Evolutionary conservation across 2,113 vertebrate species (phyloP).

Genomic region (Psilopsiagon aymara): DNA sequence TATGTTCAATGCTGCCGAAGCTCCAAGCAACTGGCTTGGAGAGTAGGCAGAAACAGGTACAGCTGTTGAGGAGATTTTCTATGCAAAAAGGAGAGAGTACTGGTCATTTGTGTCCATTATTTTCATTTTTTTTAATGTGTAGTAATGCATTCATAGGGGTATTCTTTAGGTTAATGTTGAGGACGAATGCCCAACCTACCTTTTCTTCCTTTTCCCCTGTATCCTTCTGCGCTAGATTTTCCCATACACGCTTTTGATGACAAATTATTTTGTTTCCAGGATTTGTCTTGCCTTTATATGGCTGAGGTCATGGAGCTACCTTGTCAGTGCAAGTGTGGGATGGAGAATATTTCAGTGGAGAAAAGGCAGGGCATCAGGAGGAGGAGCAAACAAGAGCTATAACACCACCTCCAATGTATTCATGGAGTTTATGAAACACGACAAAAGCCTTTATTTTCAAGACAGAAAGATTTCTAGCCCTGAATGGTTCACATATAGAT

Average conservation of each 20-base stretch:
- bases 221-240: not conserved
- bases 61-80: not conserved
- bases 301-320: not conserved
- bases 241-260: not conserved
- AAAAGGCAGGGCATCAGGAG: not conserved
- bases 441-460: not conserved
- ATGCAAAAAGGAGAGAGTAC: not conserved
- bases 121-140: not conserved
- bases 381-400: not conserved
- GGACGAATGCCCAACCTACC: not conserved
- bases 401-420: not conserved
- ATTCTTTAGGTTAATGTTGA: not conserved
- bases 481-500: not conserved
- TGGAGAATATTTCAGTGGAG: not conserved
- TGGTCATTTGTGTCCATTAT: not conserved
- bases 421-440: not conserved
- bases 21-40: not conserved
- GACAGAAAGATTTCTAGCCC: not conserved
- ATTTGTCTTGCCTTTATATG: not conserved
- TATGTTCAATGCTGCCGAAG: not conserved
- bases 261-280: not conserved
- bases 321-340: not conserved
- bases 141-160: not conserved
- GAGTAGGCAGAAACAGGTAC: not conserved
- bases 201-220: not conserved